These are phyloP conservation scores for Spongilla lacustris DNA, from an alignment of 37 sponge, comb jelly and placozoan genomes.

Conservation along the genomic window DNA sequence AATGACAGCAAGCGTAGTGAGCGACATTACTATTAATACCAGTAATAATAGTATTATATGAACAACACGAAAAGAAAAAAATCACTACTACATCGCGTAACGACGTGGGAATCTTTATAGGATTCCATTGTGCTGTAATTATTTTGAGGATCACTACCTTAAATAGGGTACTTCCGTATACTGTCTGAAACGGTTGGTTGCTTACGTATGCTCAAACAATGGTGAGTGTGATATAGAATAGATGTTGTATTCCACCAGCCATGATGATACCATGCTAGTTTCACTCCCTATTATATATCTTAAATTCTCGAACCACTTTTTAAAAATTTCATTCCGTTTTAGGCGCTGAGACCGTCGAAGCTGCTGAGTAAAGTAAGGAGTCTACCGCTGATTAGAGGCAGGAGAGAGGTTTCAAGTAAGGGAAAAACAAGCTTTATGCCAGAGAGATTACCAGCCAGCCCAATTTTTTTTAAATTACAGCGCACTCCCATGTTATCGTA, in stretches of 20 bases:
- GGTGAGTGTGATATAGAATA: neutral
- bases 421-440: neutral
- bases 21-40: neutral
- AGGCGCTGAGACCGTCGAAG: neutral
- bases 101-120: neutral
- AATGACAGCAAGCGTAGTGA: neutral
- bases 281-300: neutral
- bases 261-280: neutral
- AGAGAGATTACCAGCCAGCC: neutral
- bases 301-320: neutral
- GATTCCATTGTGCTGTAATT: neutral
- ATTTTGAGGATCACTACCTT: too few species aligned
- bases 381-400: neutral
- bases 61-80: neutral
- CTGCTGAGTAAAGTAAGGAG: neutral
- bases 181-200: neutral
- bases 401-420: neutral
- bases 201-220: neutral
- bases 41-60: neutral
- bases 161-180: neutral
- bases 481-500: neutral
- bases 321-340: neutral
- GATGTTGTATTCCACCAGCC: neutral
- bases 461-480: neutral
- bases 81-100: neutral